These are phyloP conservation scores for Poecilia wingei DNA, from an alignment of 2,797 vertebrate genomes.

Conservation along the genomic window DNA sequence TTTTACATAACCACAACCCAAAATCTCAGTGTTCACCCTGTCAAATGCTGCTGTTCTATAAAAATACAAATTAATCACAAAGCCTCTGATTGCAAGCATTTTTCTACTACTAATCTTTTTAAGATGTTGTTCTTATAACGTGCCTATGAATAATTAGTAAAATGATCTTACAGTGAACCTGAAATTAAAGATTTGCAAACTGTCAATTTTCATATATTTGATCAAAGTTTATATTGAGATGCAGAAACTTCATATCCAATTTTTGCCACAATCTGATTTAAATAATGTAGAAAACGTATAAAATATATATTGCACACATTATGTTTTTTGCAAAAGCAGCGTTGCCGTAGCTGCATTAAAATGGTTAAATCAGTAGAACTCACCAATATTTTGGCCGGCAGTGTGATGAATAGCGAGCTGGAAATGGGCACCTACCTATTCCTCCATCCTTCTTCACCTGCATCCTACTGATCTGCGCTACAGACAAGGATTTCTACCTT, in stretches of 20 bases:
- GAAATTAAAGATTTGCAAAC: background rate
- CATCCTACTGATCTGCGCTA: background rate
- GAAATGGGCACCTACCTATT: slow-evolving; percentile 8
- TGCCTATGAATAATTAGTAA: background rate
- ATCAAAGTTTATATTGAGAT: background rate
- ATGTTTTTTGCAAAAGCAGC: background rate
- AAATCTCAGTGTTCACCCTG: background rate
- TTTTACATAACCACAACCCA: background rate
- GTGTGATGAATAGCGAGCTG: slow-evolving; percentile 12
- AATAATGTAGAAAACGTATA: background rate
- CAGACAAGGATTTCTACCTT: slow-evolving; percentile 1
- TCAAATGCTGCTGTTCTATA: background rate
- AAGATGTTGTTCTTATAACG: background rate
- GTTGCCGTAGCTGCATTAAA: background rate
- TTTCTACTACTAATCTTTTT: background rate
- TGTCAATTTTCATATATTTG: background rate
- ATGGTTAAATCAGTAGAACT: slow-evolving; percentile 32
- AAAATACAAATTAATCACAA: background rate
- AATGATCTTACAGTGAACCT: background rate
- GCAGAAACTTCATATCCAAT: background rate
- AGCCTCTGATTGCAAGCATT: background rate
- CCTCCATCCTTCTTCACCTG: slow-evolving; percentile 8
- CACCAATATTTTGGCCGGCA: slow-evolving; percentile 36
- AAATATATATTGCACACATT: background rate
- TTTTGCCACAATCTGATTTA: background rate